Base-by-base conservation (phyloP, 1,140 invertebrate genomes). In the Dendroctonus valens region DNA sequence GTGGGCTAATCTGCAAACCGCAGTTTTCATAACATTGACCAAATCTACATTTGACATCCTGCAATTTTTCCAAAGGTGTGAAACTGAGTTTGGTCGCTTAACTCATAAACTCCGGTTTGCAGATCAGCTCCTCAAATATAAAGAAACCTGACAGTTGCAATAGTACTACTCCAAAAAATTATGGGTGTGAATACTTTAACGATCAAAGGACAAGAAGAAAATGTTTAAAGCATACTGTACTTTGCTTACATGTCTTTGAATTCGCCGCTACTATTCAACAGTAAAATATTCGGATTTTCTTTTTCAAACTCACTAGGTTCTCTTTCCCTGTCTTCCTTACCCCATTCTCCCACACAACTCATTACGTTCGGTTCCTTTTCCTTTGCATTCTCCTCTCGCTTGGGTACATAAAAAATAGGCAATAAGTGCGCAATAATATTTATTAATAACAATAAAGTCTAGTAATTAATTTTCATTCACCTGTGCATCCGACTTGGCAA, bases 401-500 rank as follows among this genome's bases (percentile, higher is more conserved):
- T 78, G 12, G 12, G n/a, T 9, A 57, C 50, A 44, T 46, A 57
- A 66, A 67, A 61, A 40, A n/a, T n/a, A n/a, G n/a, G n/a, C 57
- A 55, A 38, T n/a, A 55, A 38, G 9, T 5, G 7, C 41, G 9
- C 41, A 26, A n/a, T 55, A 11, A 46, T 37, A 58, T 58, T 12
- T 49, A 50, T 40, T 7, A 49, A 51, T 59, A 14, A 49, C 54
- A 70, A 54, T 41, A 26, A 49, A 65, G 9, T 63, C 8, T 44
- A 41, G 12, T 55, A 59, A 67, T 65, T 70, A 69, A 69, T 72
- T 68, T 70, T 42, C 65, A 68, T 73, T 78, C 73, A 93, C 91
- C 87, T 91, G 86, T 79, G 85, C 86, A 79, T 93, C 91, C 77
- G 86, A 83, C 73, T 88, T 85, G 3, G 91, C 91, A 80, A 93